Conservation (phyloP, 1,140 invertebrate species). For the Apis laboriosa region DNA sequence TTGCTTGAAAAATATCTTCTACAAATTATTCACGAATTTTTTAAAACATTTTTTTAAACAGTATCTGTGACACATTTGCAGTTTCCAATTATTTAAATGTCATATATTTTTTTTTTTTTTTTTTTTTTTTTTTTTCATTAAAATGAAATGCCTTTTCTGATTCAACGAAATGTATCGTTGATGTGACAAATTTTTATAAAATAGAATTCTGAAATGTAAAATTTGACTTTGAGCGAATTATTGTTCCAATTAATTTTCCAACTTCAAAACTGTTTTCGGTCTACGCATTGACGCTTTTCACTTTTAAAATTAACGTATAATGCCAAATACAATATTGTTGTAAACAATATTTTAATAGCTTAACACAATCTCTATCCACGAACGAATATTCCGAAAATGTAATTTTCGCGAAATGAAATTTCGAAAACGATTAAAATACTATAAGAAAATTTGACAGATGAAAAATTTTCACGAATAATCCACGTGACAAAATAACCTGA, state of each 20-base stretch:
- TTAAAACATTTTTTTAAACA: too few relatives aligned
- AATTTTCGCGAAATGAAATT: background rate
- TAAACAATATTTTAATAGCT: constrained; percentile 9
- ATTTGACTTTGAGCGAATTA: background rate
- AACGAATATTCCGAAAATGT: background rate
- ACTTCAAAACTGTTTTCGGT: background rate
- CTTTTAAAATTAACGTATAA: background rate
- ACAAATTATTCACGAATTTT: too few relatives aligned
- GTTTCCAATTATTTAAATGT: background rate
- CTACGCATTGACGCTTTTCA: background rate
- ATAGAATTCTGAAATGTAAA: too few relatives aligned
- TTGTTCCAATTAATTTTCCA: background rate
- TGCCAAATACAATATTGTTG: background rate
- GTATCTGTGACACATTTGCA: background rate
- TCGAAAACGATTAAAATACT: too few relatives aligned
- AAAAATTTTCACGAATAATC: too few relatives aligned
- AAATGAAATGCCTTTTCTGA: too few relatives aligned
- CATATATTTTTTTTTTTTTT: background rate
- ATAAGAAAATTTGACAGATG: too few relatives aligned
- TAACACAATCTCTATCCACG: background rate
- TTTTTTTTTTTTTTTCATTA: too few relatives aligned
- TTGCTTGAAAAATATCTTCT: too few relatives aligned
- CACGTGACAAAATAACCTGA: too few relatives aligned
- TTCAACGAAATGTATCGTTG: too few relatives aligned
- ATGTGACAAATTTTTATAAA: too few relatives aligned